Evolutionary conservation across 1,140 invertebrate species (phyloP).

Genomic region (Aphelinus atriplicis): DNA sequence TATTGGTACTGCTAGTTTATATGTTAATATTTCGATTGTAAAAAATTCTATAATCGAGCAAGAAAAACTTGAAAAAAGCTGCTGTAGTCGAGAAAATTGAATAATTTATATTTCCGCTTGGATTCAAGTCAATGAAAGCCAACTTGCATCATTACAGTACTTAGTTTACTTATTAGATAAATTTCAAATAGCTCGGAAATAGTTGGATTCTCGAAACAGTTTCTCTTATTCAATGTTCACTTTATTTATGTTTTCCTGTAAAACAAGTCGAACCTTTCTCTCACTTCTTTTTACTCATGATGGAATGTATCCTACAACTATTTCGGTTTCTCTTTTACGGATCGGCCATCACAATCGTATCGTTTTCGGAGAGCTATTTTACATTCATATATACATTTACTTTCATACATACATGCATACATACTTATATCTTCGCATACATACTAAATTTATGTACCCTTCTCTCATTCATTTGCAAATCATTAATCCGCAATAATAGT

Average conservation of each 20-base stretch:
- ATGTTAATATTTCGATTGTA: constrained; percentile 34
- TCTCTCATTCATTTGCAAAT: constrained; percentile 45
- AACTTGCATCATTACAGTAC: constrained; percentile 26
- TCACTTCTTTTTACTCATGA: constrained; percentile 25
- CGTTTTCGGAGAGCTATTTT: constrained; percentile 52
- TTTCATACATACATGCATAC: constrained; percentile 42
- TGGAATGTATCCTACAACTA: constrained; percentile 43
- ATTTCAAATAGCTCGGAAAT: constrained; percentile 27
- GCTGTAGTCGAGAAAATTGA: constrained; percentile 12
- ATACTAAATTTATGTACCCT: constrained; percentile 49
- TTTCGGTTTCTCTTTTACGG: constrained; percentile 28
- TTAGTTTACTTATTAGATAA: constrained; percentile 34
- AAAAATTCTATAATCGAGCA: constrained; percentile 8
- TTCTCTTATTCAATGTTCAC: constrained; percentile 5
- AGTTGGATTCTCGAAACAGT: constrained; percentile 8
- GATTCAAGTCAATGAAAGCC: constrained; percentile 20
- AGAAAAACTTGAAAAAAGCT: constrained; percentile 1
- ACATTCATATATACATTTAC: constrained; percentile 54
- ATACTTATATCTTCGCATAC: constrained; percentile 35
- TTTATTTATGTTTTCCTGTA: background rate
- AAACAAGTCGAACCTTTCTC: constrained; percentile 19
- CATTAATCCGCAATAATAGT: constrained; percentile 40
- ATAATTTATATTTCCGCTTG: constrained; percentile 1
- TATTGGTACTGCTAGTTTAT: constrained; percentile 23
- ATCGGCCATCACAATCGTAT: constrained; percentile 45